Conservation (phyloP, 2,797 vertebrate species). For the Tympanoctomys barrerae region DNA sequence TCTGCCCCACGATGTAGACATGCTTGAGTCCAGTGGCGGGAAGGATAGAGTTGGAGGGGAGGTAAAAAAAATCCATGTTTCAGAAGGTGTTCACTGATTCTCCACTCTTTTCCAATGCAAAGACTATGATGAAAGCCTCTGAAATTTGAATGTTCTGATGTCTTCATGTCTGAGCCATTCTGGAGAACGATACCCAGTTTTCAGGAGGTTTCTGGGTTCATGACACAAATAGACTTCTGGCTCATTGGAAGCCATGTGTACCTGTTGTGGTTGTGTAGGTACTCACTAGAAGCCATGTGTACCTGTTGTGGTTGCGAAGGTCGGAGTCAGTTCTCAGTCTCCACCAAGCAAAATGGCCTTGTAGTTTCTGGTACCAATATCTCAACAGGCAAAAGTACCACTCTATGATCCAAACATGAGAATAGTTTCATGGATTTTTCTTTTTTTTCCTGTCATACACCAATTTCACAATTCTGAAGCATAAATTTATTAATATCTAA, state of each 20-base stretch:
- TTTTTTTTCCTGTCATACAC: neutral
- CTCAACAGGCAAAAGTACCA: neutral
- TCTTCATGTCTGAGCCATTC: neutral
- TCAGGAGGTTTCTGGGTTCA: neutral
- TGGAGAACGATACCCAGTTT: neutral
- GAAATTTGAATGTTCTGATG: neutral
- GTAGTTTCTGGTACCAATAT: neutral
- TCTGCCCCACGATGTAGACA: neutral
- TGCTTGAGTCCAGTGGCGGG: neutral
- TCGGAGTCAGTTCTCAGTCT: neutral
- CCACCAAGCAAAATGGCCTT: neutral
- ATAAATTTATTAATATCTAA: slow-evolving; percentile 26
- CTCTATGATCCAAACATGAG: neutral
- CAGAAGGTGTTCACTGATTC: neutral
- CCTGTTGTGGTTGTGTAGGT: rapidly evolving
- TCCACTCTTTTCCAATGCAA: neutral
- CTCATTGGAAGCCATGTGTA: neutral
- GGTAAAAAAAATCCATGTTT: neutral
- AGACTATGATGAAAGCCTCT: neutral
- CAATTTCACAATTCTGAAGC: neutral
- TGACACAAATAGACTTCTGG: neutral
- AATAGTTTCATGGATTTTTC: neutral
- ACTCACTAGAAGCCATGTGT: neutral
- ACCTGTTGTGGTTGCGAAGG: rapidly evolving
- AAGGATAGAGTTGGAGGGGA: neutral